phyloP scores from a whole-genome alignment of 1,140 invertebrate species.

The Lasaia peninsularis region DNA sequence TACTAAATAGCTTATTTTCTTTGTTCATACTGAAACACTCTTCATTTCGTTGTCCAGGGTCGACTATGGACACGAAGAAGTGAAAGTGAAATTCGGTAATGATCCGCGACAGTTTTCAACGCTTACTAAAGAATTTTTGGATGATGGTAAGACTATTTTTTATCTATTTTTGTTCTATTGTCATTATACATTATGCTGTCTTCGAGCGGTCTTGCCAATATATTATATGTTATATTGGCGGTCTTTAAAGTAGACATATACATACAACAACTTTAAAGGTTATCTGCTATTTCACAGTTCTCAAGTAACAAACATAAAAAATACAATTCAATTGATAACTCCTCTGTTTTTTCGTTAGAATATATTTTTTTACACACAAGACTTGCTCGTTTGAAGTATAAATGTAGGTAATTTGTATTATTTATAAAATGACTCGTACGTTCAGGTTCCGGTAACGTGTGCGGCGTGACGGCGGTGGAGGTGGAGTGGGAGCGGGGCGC shows the following conservation, averaged over 20 bases:
- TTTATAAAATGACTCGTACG: background rate
- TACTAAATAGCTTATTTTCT: background rate
- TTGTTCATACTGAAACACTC: background rate
- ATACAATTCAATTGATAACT: no score
- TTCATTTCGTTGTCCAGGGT: conserved; percentile 79
- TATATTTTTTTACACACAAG: no score
- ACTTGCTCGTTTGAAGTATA: no score
- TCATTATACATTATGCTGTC: no score
- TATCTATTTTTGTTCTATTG: background rate
- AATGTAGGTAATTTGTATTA: background rate
- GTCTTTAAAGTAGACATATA: no score
- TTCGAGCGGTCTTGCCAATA: no score
- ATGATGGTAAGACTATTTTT: conserved; percentile 84
- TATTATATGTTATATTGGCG: no score
- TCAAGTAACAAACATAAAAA: no score
- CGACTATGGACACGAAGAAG: conserved; percentile 99
- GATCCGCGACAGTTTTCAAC: conserved; percentile 97
- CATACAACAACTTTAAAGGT: no score
- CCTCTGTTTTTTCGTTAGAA: no score
- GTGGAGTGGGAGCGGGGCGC: conserved; percentile 97
- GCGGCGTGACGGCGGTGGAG: conserved; percentile 92
- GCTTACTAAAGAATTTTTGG: conserved; percentile 96
- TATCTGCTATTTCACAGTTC: no score
- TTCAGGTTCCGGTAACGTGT: conserved; percentile 84
- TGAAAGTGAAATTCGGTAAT: conserved; percentile 91